A percentile compares a stretch with the other conserved stretches of the same genome.
Evolutionary conservation across 2,888 invertebrate genomes (phyloP).

Genomic region (Spilarctia lutea): DNA sequence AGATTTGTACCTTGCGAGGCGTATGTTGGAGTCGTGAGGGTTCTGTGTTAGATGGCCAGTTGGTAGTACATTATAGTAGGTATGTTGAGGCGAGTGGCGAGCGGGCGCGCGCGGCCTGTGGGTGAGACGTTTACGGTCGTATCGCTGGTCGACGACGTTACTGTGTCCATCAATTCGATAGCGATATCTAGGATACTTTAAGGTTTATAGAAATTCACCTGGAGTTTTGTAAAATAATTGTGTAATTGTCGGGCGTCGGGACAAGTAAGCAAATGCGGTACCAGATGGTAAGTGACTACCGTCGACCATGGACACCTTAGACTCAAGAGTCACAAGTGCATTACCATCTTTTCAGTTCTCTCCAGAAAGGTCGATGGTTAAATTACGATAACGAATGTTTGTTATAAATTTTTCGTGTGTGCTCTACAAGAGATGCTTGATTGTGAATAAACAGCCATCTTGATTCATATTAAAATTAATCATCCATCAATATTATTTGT

Average conservation of each 20-base stretch:
- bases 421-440: no score
- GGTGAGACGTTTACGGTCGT: conserved; percentile 86
- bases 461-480: neutral
- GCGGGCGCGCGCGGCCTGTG: conserved; percentile 82
- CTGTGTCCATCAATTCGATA: conserved; percentile 57
- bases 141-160: conserved; percentile 82
- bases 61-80: conserved; percentile 76
- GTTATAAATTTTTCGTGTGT: no score
- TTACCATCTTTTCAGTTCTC: no score
- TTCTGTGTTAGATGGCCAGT: conserved; percentile 58
- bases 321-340: no score
- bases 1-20: conserved; percentile 34
- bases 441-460: neutral
- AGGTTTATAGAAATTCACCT: neutral
- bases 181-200: conserved; percentile 14
- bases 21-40: conserved; percentile 54
- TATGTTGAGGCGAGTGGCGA: conserved; percentile 80
- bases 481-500: neutral
- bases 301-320: no score
- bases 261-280: no score
- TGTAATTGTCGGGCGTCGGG: no score
- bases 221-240: neutral
- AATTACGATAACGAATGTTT: no score
- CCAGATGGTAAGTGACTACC: no score
- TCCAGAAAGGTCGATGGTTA: no score